Evolutionary conservation across 2,888 invertebrate genomes (phyloP), one percentile per base, ranked within the genome.

Genomic region (Melanostoma scalare): DNA sequence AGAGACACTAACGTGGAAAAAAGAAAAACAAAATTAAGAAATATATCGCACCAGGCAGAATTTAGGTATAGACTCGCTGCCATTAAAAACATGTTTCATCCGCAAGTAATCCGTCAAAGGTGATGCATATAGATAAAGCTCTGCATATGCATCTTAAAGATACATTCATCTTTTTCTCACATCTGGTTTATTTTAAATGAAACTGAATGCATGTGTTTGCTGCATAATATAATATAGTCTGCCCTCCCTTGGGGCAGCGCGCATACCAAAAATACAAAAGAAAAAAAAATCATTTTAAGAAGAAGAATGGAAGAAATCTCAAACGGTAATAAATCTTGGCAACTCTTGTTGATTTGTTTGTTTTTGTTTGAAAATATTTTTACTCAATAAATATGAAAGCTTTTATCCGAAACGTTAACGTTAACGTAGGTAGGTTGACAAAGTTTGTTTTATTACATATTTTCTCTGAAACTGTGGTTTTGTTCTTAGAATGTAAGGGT

Each of bases 151-250:
- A 78, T 74, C 69, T 82, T 48, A 10, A 46, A 63, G 82, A 78
- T 78, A 78, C 82, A 82, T 82, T 78, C 82, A 82, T 82, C 82
- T 82, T 82, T 82, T 82, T 78, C 82, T 82, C 82, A 69, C 82
- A 82, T 82, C 82, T 77, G 81, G 6, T 42, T n/a, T 58, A n/a
- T n/a, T n/a, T 71, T 42, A 6, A 9, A 46, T 60, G 61, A 67
- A 46, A 10, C 6, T 44, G 35, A 38, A 31, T 35, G 67, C 52
- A 68, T 46, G 10, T 55, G 50, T 67, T 61, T 61, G 20, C 20
- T 20, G 20, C 20, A 20, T 20, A 20, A 20, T 20, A 20, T 20
- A 20, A 20, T 20, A 20, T 20, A 20, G 1, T 20, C 20, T 20
- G 20, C 55, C 61, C 38, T 60, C 61, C n/a, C 46, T 44, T 58